phyloP scores from a whole-genome alignment of 2,797 vertebrate genomes.

The Scolopax rusticola region DNA sequence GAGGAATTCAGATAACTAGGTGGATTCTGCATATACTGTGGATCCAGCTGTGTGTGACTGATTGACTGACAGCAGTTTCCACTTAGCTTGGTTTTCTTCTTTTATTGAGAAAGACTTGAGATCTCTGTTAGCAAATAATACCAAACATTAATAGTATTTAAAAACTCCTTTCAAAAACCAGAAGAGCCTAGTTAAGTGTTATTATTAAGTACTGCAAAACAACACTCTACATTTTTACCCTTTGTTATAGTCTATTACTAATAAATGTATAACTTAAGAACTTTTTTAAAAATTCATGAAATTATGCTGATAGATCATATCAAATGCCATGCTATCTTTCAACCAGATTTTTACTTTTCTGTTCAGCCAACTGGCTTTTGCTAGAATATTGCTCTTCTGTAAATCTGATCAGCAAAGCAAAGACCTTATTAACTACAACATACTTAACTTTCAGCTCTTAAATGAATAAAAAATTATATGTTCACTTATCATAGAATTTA shows the following conservation, averaged over 20 bases:
- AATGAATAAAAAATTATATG: background rate
- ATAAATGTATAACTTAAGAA: background rate
- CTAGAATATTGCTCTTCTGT: constrained; percentile 17
- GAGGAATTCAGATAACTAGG: background rate
- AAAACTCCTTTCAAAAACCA: background rate
- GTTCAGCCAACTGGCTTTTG: background rate
- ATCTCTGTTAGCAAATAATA: background rate
- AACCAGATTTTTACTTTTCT: background rate
- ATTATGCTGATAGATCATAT: background rate
- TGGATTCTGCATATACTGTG: background rate
- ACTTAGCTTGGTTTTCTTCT: background rate
- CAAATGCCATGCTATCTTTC: background rate
- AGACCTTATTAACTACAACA: constrained; percentile 44
- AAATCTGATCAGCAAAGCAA: constrained; percentile 49
- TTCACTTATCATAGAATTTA: constrained; percentile 43
- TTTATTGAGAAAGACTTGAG: background rate
- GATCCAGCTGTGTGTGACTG: background rate
- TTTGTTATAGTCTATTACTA: background rate
- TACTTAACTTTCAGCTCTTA: constrained; percentile 34
- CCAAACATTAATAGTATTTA: background rate
- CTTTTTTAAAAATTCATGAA: background rate
- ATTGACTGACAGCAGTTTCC: background rate
- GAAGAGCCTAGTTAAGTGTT: background rate
- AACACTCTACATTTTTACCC: background rate
- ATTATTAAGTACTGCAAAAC: background rate